These are phyloP conservation scores for Xylota sylvarum DNA, from an alignment of 2,888 invertebrate genomes.

Conservation along the genomic window DNA sequence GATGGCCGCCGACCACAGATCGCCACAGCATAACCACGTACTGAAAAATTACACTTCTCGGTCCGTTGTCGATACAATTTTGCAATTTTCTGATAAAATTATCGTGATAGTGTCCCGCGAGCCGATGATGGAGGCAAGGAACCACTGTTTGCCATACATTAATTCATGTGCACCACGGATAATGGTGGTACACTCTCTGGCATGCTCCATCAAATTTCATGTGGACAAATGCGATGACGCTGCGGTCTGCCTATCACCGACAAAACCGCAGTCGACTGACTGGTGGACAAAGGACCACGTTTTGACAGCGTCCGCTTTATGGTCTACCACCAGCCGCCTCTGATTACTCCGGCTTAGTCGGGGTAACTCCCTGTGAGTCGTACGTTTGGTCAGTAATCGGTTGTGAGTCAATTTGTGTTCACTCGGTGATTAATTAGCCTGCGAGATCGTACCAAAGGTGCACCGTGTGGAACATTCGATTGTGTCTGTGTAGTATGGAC, in stretches of 20 bases:
- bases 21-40: slow-evolving; percentile 46
- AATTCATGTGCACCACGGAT: slow-evolving; percentile 60
- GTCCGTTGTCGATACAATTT: slow-evolving; percentile 66
- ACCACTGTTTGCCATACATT: slow-evolving; percentile 31
- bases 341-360: slow-evolving; percentile 23
- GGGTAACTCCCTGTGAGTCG: slow-evolving; percentile 24
- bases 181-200: slow-evolving; percentile 35
- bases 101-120: slow-evolving; percentile 60
- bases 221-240: slow-evolving; percentile 68
- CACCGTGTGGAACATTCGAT: slow-evolving; percentile 33
- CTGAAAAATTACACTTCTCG: slow-evolving; percentile 68
- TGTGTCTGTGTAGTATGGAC: not conserved
- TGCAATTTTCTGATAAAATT: slow-evolving; percentile 72
- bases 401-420: slow-evolving; percentile 66
- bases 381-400: slow-evolving; percentile 48
- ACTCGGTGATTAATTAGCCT: slow-evolving; percentile 68
- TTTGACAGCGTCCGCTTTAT: slow-evolving; percentile 64
- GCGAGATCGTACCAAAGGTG: slow-evolving; percentile 41
- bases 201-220: slow-evolving; percentile 68
- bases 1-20: slow-evolving; percentile 32
- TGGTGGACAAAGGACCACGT: slow-evolving; percentile 56
- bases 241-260: slow-evolving; percentile 58
- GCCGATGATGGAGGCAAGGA: slow-evolving; percentile 17
- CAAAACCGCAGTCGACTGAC: not conserved
- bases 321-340: slow-evolving; percentile 29